These are phyloP conservation scores for Mus musculus DNA, from an alignment of 2,113 vertebrate species.

Conservation along the genomic window DNA sequence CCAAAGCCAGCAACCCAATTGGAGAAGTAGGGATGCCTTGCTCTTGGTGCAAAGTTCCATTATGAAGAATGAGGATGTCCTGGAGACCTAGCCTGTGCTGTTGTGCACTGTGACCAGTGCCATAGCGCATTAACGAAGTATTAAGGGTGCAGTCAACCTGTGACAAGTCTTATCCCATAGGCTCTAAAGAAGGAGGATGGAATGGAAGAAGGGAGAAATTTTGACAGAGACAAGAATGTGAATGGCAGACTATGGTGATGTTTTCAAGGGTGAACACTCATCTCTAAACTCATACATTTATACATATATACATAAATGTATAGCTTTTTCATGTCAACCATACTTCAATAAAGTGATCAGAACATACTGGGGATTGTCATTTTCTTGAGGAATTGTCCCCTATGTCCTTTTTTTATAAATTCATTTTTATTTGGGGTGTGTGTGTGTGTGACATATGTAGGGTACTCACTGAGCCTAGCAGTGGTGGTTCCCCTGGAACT, in stretches of 20 bases:
- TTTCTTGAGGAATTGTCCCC: slow-evolving; percentile 19
- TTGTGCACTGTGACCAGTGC: neutral
- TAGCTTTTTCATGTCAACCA: neutral
- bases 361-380: neutral
- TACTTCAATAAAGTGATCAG: neutral
- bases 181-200: neutral
- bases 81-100: neutral
- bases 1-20: neutral
- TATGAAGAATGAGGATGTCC: neutral
- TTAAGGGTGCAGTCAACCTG: neutral
- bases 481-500: neutral
- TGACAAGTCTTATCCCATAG: neutral
- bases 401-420: neutral
- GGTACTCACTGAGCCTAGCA: neutral
- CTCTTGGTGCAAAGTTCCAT: neutral
- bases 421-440: neutral
- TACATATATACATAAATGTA: neutral
- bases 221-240: neutral
- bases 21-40: neutral
- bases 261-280: neutral
- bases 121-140: neutral
- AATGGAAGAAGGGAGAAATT: neutral
- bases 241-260: neutral
- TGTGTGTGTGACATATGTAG: neutral
- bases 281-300: neutral